Evolutionary conservation across 2,797 vertebrate genomes (phyloP).

Genomic region (Sebastes wilsoni): DNA sequence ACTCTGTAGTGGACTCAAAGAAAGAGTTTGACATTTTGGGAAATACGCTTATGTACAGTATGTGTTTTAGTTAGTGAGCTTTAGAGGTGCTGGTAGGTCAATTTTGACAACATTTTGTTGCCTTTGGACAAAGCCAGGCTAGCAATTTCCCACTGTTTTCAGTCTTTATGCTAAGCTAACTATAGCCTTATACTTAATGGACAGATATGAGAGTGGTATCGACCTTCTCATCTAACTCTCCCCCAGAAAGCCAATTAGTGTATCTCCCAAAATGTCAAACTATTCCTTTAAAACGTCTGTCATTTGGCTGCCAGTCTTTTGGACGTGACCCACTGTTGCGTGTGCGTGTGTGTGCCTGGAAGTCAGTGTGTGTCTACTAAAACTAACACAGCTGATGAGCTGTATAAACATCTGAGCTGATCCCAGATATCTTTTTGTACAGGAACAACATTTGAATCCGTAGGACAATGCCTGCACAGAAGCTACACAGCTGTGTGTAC

Average conservation of each 20-base stretch:
- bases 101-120: neutral
- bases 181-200: neutral
- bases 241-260: neutral
- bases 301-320: constrained; percentile 3
- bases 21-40: neutral
- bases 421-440: constrained; percentile 65
- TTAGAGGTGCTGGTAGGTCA: neutral
- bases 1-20: neutral
- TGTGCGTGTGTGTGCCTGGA: constrained; percentile 5
- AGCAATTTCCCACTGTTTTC: neutral
- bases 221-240: neutral
- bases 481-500: constrained; percentile 73
- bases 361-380: constrained; percentile 23
- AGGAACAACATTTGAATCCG: constrained; percentile 64
- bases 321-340: neutral
- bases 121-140: neutral
- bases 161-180: neutral
- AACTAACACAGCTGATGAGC: constrained; percentile 70
- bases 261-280: neutral
- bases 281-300: neutral
- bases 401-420: constrained; percentile 69
- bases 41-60: neutral
- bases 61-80: neutral
- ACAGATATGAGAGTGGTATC: neutral
- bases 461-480: constrained; percentile 68